phyloP scores from a whole-genome alignment of 2,888 invertebrate genomes.

The Antheraea yamamai region DNA sequence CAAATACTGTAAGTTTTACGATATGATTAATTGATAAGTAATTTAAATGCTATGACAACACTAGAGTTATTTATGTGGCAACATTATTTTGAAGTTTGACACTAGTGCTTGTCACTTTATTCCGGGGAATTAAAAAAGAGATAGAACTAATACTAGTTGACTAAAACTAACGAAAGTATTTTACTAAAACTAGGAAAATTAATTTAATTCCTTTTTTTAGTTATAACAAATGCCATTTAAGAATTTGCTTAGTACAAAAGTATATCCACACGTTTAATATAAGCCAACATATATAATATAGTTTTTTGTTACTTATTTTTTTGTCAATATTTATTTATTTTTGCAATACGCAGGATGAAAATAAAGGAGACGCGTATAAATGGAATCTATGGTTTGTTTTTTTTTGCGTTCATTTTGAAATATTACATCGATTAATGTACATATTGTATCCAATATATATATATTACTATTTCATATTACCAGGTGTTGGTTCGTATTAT shows the following conservation, averaged over 20 bases:
- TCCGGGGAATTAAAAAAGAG: too few species aligned
- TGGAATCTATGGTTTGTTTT: conserved; percentile 6
- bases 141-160: too few species aligned
- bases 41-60: too few species aligned
- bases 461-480: conserved; percentile 28
- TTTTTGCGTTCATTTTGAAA: not conserved
- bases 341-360: conserved; percentile 26
- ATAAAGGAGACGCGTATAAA: conserved; percentile 17
- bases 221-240: not conserved
- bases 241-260: not conserved
- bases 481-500: conserved; percentile 82
- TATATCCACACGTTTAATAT: not conserved
- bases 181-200: too few species aligned
- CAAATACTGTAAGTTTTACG: too few species aligned
- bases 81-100: too few species aligned
- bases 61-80: too few species aligned
- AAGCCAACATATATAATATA: not conserved
- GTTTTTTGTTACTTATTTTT: conserved; percentile 19
- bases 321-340: conserved; percentile 21
- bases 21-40: too few species aligned
- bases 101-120: too few species aligned
- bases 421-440: not conserved
- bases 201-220: too few species aligned
- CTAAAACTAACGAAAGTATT: too few species aligned
- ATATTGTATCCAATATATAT: not conserved